Evolutionary conservation across 2,113 vertebrate genomes (phyloP), one percentile per base, ranked within the genome.

Genomic region (Talpa occidentalis): DNA sequence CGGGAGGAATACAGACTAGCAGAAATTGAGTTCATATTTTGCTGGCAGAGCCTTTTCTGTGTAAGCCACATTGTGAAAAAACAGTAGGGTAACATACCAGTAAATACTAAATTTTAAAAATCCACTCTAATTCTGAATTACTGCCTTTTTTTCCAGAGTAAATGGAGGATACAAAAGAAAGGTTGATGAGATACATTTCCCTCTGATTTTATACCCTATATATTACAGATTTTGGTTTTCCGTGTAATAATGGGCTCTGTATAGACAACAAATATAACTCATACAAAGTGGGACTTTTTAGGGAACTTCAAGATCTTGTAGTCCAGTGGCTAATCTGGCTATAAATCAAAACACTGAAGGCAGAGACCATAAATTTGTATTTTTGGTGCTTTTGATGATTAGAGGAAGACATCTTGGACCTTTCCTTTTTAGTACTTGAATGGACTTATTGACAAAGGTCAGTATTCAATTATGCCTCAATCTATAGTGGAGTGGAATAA

Each of bases 61-160:
- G 10, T 47, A 85, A 35, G 37, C 28, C 35, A 67, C 24, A 56
- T 3, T 49, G 6, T 76, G 42, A 80, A 79, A 90, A 90, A 19
- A 19, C 44, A 82, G 44, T 37, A 49, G 37, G 16, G 47, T 26
- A 66, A 52, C 42, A 78, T 70, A 54, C 12, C n/a, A 62, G 19
- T 76, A 92, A 94, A 90, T 79, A 59, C 3, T 37, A 19, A 81
- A 52, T 78, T 86, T 87, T 6, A 30, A 35, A 93, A 88, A 35
- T 64, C 3, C 8, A 40, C 52, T 32, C 4, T 21, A 11, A 88
- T 42, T 90, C 28, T 88, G 37, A 96, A 93, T 60, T 30, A 70
- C 17, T 72, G 4, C 14, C 12, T 90, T 94, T 60, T 60, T 40
- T 90, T 72, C 12, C 17, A 88, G 3, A 84, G 47, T 67, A 60